Evolutionary conservation across 2,797 vertebrate species (phyloP).

Genomic region (Hoplostethus mediterraneus): DNA sequence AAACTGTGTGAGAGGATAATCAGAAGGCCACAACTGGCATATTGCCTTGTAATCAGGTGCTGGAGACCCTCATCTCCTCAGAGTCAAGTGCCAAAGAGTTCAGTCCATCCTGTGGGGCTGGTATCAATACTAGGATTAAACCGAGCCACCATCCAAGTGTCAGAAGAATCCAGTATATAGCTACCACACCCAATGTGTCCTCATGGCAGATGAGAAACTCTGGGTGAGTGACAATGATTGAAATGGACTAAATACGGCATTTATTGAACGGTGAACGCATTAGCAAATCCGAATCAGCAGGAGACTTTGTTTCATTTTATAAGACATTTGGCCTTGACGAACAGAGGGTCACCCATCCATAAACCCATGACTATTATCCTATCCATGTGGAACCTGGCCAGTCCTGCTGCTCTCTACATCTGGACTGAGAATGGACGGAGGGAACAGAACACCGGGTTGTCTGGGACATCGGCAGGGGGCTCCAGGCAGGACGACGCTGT

Average conservation of each 20-base stretch:
- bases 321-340: constrained; percentile 9
- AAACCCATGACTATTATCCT: background rate
- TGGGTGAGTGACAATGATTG: background rate
- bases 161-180: background rate
- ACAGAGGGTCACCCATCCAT: background rate
- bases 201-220: background rate
- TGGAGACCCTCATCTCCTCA: background rate
- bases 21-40: constrained; percentile 1
- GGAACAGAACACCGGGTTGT: constrained; percentile 39
- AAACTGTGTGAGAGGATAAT: background rate
- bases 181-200: background rate
- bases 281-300: background rate
- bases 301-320: background rate
- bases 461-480: constrained; percentile 58
- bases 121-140: background rate
- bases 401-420: constrained; percentile 58
- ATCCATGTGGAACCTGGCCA: constrained; percentile 9
- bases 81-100: background rate
- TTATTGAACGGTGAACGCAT: background rate
- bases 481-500: constrained; percentile 36
- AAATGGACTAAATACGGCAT: background rate
- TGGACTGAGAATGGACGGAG: constrained; percentile 39
- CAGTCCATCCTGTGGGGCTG: constrained; percentile 1
- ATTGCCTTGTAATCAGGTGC: background rate
- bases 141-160: background rate